Evolutionary conservation across 2,113 vertebrate genomes (phyloP), one percentile per base, ranked within the genome.

Genomic region (Accipiter cooperii): DNA sequence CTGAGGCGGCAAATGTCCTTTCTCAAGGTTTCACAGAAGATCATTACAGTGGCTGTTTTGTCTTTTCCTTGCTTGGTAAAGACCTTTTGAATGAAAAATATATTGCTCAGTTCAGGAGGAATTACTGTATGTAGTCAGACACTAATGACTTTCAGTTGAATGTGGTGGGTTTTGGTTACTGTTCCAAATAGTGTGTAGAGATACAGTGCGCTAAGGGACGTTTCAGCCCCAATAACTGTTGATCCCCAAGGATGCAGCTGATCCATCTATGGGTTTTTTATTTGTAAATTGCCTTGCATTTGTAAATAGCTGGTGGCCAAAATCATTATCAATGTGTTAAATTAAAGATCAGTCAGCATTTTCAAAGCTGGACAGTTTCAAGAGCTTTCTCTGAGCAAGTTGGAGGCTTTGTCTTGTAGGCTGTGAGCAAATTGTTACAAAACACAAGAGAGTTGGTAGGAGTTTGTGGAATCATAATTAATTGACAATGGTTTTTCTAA

Each of bases 401-500:
- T 71, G 71, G 54, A 91, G 54, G 61, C 84, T 96, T 96, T 94
- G 94, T 95, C 84, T 96, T 80, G 38, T 63, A 84, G 94, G 38
- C 89, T 91, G 42, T 51, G 82, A 94, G 64, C 78, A 95, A 96
- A 96, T 81, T 93, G 94, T 95, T 95, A 90, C 78, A 96, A 95
- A 89, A 82, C 95, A 95, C 90, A 88, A 38, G 96, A 92, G 91
- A 91, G 63, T 71, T 93, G 83, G 52, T 96, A 92, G 61, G 79
- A 95, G 89, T 92, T 91, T 94, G 46, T 88, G 78, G 86, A 95
- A 90, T 96, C 74, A 69, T 93, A 94, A 95, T 90, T 96, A 97
- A 95, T 89, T 96, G 95, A 96, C 96, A 97, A 91, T 91, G 33
- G 7, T 88, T 97, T 96, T 94, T 87, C 55, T 77, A 93, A 97